phyloP scores from a whole-genome alignment of 1,140 invertebrate genomes.

The Lepidurus couesii region DNA sequence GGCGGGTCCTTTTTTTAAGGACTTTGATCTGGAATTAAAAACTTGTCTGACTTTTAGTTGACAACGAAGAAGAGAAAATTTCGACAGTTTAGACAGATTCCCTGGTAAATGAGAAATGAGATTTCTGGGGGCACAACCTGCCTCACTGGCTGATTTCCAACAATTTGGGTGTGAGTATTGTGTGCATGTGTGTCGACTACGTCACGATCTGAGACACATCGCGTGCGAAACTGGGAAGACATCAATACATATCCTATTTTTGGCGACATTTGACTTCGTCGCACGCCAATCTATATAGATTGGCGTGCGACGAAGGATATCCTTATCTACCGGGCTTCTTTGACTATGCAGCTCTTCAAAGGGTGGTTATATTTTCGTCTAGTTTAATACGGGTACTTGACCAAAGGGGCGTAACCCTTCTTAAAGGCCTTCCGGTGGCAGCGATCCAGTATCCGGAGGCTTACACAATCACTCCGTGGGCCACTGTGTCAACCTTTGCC shows the following conservation, averaged over 20 bases:
- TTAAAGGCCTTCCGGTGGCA: not conserved
- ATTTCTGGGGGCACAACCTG: not conserved
- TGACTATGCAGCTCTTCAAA: not conserved
- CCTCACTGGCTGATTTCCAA: not conserved
- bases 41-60: too few relatives aligned
- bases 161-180: not conserved
- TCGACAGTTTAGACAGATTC: too few relatives aligned
- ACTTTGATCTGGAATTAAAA: too few relatives aligned
- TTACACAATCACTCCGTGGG: not conserved
- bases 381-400: slow-evolving; percentile 1
- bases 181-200: not conserved
- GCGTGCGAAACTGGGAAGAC: not conserved
- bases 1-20: not conserved
- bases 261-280: not conserved
- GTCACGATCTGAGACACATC: not conserved
- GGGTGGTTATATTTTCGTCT: not conserved
- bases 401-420: slow-evolving; percentile 14
- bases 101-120: too few relatives aligned
- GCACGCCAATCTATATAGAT: slow-evolving; percentile 8
- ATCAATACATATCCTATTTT: not conserved
- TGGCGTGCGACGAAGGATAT: too few relatives aligned
- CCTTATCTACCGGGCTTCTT: not conserved
- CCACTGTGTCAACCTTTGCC: not conserved
- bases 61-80: too few relatives aligned
- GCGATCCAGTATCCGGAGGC: not conserved